Conservation (phyloP, 2,888 invertebrate species). For the Ernsta delagoae region DNA sequence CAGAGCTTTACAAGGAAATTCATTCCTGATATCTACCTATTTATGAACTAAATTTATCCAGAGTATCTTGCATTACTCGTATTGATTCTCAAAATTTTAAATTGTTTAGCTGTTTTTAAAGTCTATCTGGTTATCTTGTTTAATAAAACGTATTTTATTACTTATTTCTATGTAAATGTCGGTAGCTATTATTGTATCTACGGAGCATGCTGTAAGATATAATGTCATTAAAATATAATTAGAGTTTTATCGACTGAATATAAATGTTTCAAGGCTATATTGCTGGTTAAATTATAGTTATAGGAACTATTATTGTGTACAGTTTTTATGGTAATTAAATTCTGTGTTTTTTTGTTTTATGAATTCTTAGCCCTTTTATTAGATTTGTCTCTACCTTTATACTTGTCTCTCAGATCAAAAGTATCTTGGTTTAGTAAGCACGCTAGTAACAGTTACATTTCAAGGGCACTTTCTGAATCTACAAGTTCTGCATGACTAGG, state of each 20-base stretch:
- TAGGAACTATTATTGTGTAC: slow-evolving; percentile 29
- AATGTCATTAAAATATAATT: slow-evolving; percentile 55
- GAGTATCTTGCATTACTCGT: slow-evolving; percentile 40
- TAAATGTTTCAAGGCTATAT: slow-evolving; percentile 59
- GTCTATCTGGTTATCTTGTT: slow-evolving; percentile 78
- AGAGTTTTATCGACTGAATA: slow-evolving; percentile 74
- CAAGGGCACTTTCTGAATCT: slow-evolving; percentile 23
- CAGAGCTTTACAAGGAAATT: slow-evolving; percentile 46
- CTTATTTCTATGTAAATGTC: slow-evolving; percentile 64
- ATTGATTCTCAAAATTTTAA: slow-evolving; percentile 43
- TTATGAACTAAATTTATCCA: slow-evolving; percentile 41
- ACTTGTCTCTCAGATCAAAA: slow-evolving; percentile 18
- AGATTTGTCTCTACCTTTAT: too few species aligned
- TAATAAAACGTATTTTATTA: slow-evolving; percentile 74
- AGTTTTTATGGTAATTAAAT: slow-evolving; percentile 23
- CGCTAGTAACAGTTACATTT: slow-evolving; percentile 31
- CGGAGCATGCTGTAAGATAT: slow-evolving; percentile 65
- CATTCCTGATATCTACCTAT: slow-evolving; percentile 54
- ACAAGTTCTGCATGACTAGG: slow-evolving; percentile 37
- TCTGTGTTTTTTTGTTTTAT: slow-evolving; percentile 6
- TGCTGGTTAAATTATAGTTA: slow-evolving; percentile 47
- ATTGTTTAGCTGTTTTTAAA: slow-evolving; percentile 71
- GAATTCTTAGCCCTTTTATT: background rate
- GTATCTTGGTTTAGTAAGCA: slow-evolving; percentile 31
- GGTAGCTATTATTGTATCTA: slow-evolving; percentile 60